Conservation (phyloP, 1,140 invertebrate species). For the Diploscapter pachys region DNA sequence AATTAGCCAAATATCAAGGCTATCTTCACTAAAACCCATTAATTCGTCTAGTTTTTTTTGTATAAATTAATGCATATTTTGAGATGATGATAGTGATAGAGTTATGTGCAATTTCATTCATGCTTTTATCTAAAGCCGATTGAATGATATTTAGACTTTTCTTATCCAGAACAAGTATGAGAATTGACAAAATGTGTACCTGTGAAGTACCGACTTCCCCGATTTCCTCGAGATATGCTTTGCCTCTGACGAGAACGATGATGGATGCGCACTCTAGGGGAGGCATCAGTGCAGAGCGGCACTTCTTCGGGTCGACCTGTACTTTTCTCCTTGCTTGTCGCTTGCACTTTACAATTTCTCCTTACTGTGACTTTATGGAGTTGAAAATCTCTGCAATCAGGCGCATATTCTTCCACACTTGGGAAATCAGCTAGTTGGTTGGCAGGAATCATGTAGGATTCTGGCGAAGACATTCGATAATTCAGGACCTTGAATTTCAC, state of each 20-base stretch:
- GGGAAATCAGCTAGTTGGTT: slow-evolving; percentile 17
- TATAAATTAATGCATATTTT: neutral
- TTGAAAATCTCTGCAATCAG: slow-evolving; percentile 54
- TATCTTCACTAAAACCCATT: neutral
- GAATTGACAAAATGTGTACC: no score
- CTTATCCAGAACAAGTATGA: no score
- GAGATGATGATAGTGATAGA: neutral
- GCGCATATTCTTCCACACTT: slow-evolving; percentile 49
- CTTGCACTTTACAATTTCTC: neutral
- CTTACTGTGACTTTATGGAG: slow-evolving; percentile 49
- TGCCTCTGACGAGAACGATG: slow-evolving; percentile 46
- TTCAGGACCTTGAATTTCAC: slow-evolving; percentile 63
- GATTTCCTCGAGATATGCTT: slow-evolving; percentile 32
- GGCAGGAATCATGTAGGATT: slow-evolving; percentile 46
- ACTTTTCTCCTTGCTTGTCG: neutral
- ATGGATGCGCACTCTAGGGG: slow-evolving; percentile 48
- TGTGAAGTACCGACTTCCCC: no score
- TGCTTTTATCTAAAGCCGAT: no score
- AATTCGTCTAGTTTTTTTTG: neutral
- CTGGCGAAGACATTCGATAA: slow-evolving; percentile 67
- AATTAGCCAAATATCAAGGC: neutral
- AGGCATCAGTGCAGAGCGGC: slow-evolving; percentile 26
- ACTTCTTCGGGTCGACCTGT: neutral
- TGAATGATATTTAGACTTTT: no score
- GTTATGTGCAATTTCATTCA: slow-evolving; percentile 6